Evolutionary conservation across 2,113 vertebrate species (phyloP), one percentile per base, ranked within the genome.

Genomic region (Sander vitreus): DNA sequence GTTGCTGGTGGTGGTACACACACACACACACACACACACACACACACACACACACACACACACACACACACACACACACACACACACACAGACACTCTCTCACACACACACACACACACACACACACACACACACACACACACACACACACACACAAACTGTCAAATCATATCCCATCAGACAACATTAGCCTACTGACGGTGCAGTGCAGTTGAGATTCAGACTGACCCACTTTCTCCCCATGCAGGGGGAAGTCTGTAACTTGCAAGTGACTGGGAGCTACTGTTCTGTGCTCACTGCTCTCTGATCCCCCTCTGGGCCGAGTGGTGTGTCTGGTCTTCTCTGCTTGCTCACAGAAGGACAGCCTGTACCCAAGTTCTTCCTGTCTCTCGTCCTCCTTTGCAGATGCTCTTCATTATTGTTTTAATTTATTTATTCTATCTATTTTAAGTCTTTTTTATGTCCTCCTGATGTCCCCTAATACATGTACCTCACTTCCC

Each of bases 161-260:
- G 83, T 86, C 85, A 88, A 59, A 72, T 76, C 80, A 63, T 69
- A 73, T 84, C 82, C 72, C 55, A 57, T 85, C 73, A 90, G 36
- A 71, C 14, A 43, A 39, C 60, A 59, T 59, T 43, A 43, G 39
- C 10, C 39, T 63, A 68, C 0, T 3, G n/a, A 59, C 47, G 48
- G 23, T 80, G 80, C 80, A 81, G 69, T 84, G 86, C 80, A 69
- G 88, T 60, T 85, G 70, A 65, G 76, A 83, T 50, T 58, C 68
- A 72, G 89, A 74, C 73, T 10, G n/a, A 58, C 69, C 69, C 83
- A 90, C 76, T 87, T 64, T 71, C 36, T 18, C 25, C 4, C 6
- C 50, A 12, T 72, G 74, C n/a, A 73, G 73, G 70, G 83, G 79
- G 88, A 57, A 73, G 72, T 16, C 59, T 80, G 27, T 21, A 51